Evolutionary conservation across 2,888 invertebrate species (phyloP).

Genomic region (Heliconius ethilla): DNA sequence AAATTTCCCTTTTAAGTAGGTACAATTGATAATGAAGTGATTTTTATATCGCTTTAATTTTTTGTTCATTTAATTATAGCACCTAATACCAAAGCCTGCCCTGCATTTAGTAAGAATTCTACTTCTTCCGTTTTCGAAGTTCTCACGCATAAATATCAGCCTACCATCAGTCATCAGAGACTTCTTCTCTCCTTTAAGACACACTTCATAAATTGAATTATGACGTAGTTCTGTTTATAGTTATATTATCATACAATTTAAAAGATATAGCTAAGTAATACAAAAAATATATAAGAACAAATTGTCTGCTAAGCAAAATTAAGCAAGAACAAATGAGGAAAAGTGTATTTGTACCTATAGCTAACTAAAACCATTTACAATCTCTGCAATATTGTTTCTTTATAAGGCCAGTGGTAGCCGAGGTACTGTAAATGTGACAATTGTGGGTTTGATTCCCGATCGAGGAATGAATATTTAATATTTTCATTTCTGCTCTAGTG

Average conservation of each 20-base stretch:
- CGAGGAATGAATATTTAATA: too few species aligned
- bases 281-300: neutral
- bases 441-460: too few species aligned
- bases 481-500: too few species aligned
- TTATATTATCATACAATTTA: neutral
- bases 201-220: neutral
- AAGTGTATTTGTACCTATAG: neutral
- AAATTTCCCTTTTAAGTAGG: neutral
- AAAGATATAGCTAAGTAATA: neutral
- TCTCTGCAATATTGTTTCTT: neutral
- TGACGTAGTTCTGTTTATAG: neutral
- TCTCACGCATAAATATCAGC: neutral
- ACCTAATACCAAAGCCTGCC: constrained; percentile 7
- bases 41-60: neutral
- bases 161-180: neutral
- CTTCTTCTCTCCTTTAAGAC: neutral
- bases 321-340: neutral
- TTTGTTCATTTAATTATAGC: constrained; percentile 1
- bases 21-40: neutral
- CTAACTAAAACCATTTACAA: neutral
- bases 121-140: neutral
- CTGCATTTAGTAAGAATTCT: neutral
- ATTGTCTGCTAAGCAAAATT: neutral
- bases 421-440: too few species aligned
- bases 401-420: too few species aligned